These are phyloP conservation scores for Aricia artaxerxes DNA, from an alignment of 2,888 invertebrate species.

Conservation along the genomic window DNA sequence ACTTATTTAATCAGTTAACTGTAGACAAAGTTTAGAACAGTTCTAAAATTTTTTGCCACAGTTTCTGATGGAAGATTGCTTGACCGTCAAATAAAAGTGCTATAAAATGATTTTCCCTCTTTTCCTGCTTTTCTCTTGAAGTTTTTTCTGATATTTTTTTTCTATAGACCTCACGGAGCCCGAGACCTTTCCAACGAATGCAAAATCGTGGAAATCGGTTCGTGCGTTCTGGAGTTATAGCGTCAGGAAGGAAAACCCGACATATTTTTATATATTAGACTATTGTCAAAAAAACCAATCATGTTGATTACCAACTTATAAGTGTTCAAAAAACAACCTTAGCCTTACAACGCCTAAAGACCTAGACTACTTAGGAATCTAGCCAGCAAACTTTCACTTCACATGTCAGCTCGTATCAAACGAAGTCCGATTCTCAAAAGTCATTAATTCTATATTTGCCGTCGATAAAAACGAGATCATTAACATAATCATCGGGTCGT, in stretches of 20 bases:
- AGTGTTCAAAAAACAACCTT: not conserved
- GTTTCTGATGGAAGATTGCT: too few relatives aligned
- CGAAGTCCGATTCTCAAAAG: slow-evolving; percentile 11
- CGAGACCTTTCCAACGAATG: too few relatives aligned
- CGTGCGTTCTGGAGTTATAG: too few relatives aligned
- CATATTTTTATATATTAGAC: too few relatives aligned
- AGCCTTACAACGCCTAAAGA: not conserved
- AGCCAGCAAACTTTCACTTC: slow-evolving; percentile 3
- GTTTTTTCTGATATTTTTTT: too few relatives aligned
- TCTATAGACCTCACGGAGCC: too few relatives aligned
- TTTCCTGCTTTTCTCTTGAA: too few relatives aligned
- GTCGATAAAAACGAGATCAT: slow-evolving; percentile 17
- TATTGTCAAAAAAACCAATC: too few relatives aligned
- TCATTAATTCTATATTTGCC: slow-evolving; percentile 20
- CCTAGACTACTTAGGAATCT: not conserved
- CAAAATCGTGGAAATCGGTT: too few relatives aligned
- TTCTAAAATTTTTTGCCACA: not conserved
- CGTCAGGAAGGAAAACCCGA: too few relatives aligned
- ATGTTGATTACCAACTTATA: not conserved
- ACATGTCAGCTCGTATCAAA: not conserved
- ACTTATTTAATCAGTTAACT: not conserved
- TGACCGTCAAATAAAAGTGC: too few relatives aligned
- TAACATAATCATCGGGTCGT: slow-evolving; percentile 4
- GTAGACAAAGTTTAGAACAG: not conserved
- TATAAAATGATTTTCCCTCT: too few relatives aligned